Percentiles rank a stretch among this genome's conserved stretches.
Conservation (phyloP, 2,888 invertebrate genomes). For the Glomeris marginata region DNA sequence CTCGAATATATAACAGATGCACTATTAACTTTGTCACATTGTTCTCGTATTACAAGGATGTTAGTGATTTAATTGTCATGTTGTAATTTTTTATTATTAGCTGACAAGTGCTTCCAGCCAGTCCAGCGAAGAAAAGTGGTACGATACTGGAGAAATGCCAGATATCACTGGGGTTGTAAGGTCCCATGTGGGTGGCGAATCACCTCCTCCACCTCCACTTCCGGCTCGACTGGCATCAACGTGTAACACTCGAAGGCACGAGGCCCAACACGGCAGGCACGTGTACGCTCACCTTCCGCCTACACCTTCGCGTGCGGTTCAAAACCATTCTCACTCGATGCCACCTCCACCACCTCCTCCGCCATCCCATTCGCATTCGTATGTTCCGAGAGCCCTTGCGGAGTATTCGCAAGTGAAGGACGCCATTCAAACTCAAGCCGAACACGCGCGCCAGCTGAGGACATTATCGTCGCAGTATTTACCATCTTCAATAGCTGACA, state of each 20-base stretch:
- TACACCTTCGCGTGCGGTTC: no score
- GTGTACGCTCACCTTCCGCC: no score
- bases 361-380: constrained; percentile 15
- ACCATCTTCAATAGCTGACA: neutral
- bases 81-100: neutral
- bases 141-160: constrained; percentile 26
- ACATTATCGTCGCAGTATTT: neutral
- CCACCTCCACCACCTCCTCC: constrained; percentile 13
- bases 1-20: neutral
- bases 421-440: constrained; percentile 6
- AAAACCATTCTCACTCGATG: neutral
- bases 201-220: constrained; percentile 36
- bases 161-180: constrained; percentile 15
- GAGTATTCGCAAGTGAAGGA: constrained; percentile 8
- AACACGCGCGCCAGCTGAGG: constrained; percentile 9
- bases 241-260: constrained; percentile 4
- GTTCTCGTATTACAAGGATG: neutral
- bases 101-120: constrained; percentile 29
- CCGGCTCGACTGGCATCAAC: constrained; percentile 32
- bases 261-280: no score
- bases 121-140: constrained; percentile 48
- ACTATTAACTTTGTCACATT: neutral
- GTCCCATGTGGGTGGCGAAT: neutral
- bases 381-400: neutral
- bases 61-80: neutral